phyloP scores from a whole-genome alignment of 2,113 vertebrate species.

The Urocynchramus pylzowi region DNA sequence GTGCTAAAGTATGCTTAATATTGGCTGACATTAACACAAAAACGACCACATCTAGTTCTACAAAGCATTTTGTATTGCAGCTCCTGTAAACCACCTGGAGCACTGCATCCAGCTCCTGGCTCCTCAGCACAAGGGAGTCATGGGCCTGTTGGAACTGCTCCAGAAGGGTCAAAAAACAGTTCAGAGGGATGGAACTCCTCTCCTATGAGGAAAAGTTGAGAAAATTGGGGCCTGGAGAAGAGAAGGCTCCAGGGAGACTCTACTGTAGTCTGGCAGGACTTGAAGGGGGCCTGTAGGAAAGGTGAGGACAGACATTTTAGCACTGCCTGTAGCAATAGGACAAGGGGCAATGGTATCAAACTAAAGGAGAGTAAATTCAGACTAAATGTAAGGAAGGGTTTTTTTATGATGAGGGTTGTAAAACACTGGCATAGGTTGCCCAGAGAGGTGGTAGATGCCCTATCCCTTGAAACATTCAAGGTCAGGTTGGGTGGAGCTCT shows the following conservation, averaged over 20 bases:
- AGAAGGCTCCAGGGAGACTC: neutral
- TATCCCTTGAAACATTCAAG: neutral
- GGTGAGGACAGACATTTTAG: neutral
- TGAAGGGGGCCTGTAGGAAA: neutral
- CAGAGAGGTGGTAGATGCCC: neutral
- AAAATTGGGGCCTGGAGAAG: neutral
- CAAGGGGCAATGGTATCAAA: neutral
- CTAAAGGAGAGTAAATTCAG: neutral
- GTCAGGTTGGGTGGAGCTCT: neutral
- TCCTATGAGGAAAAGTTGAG: neutral
- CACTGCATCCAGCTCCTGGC: neutral
- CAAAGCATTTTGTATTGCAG: neutral
- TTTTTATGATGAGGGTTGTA: neutral
- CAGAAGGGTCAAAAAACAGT: neutral
- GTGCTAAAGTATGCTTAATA: neutral
- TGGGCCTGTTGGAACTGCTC: neutral
- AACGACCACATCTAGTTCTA: neutral
- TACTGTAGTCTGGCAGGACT: neutral
- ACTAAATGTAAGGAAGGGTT: neutral
- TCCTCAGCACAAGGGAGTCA: neutral
- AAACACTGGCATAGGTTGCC: neutral
- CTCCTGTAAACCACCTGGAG: neutral
- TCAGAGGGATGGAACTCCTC: neutral
- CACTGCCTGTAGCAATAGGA: neutral
- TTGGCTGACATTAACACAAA: neutral